These are phyloP conservation scores for Drosophila neonasuta DNA, from an alignment of 2,888 invertebrate species.

Conservation along the genomic window DNA sequence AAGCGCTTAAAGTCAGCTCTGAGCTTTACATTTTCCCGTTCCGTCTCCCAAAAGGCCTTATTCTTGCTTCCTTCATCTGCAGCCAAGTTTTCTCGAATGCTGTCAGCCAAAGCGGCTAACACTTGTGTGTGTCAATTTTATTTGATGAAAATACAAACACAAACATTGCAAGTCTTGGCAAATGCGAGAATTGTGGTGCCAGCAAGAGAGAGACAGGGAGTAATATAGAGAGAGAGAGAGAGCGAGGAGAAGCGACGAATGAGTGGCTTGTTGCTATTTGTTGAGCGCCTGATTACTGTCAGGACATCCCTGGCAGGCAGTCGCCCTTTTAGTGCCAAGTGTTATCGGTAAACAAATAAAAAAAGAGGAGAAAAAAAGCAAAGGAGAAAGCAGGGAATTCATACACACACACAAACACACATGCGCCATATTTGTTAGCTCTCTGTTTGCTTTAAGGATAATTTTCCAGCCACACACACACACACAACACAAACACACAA, in stretches of 20 bases:
- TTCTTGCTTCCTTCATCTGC: neutral
- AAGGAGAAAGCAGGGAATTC: slow-evolving; percentile 10
- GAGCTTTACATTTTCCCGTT: slow-evolving; percentile 4
- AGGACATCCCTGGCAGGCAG: slow-evolving; percentile 57
- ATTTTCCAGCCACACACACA: slow-evolving; percentile 60
- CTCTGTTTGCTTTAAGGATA: slow-evolving; percentile 71
- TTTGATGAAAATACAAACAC: slow-evolving; percentile 75
- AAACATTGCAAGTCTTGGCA: slow-evolving; percentile 39
- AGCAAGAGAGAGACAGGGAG: neutral
- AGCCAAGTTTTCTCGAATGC: slow-evolving; percentile 21
- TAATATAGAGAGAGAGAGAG: neutral
- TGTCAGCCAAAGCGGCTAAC: slow-evolving; percentile 76
- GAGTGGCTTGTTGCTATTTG: slow-evolving; percentile 76
- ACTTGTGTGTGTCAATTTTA: slow-evolving; percentile 78
- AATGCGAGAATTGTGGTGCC: neutral
- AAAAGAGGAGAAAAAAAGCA: slow-evolving; percentile 36
- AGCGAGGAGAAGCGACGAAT: slow-evolving; percentile 20
- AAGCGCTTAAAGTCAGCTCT: slow-evolving; percentile 67
- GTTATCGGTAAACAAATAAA: slow-evolving; percentile 78
- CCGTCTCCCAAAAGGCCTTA: neutral
- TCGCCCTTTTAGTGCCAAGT: slow-evolving; percentile 73
- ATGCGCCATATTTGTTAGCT: slow-evolving; percentile 50
- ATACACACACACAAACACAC: slow-evolving; percentile 19
- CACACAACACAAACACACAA: slow-evolving; percentile 19
- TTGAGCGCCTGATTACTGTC: slow-evolving; percentile 77